phyloP scores from a whole-genome alignment of 2,888 invertebrate genomes.

The Luperina nickerlii region DNA sequence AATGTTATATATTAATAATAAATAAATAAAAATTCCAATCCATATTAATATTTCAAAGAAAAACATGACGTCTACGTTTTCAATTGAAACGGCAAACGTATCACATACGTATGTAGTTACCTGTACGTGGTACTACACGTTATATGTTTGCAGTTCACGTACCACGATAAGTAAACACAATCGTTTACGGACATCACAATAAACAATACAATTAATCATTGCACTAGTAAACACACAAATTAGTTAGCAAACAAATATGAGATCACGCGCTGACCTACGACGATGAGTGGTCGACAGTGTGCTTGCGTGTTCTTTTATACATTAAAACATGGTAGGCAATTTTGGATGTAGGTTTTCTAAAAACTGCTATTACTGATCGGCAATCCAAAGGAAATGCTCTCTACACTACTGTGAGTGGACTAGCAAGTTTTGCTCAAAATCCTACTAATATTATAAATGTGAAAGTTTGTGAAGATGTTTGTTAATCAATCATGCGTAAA shows the following conservation, averaged over 20 bases:
- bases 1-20: background rate
- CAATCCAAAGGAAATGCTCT: background rate
- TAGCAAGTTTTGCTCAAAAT: background rate
- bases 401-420: background rate
- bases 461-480: too few relatives aligned
- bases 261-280: constrained; percentile 57
- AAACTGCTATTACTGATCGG: background rate
- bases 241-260: constrained; percentile 64
- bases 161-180: constrained; percentile 50
- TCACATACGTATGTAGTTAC: background rate
- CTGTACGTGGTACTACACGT: constrained; percentile 17
- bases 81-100: constrained; percentile 51
- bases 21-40: background rate
- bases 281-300: constrained; percentile 29
- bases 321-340: constrained; percentile 1
- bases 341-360: background rate
- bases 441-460: too few relatives aligned
- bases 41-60: constrained; percentile 33
- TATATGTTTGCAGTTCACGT: constrained; percentile 57
- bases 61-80: constrained; percentile 44
- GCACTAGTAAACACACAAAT: constrained; percentile 61
- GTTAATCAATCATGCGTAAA: too few relatives aligned
- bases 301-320: constrained; percentile 8
- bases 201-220: constrained; percentile 65
- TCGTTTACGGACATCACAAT: constrained; percentile 58